Conservation (phyloP, 2,888 invertebrate genomes). For the Selenia dentaria region DNA sequence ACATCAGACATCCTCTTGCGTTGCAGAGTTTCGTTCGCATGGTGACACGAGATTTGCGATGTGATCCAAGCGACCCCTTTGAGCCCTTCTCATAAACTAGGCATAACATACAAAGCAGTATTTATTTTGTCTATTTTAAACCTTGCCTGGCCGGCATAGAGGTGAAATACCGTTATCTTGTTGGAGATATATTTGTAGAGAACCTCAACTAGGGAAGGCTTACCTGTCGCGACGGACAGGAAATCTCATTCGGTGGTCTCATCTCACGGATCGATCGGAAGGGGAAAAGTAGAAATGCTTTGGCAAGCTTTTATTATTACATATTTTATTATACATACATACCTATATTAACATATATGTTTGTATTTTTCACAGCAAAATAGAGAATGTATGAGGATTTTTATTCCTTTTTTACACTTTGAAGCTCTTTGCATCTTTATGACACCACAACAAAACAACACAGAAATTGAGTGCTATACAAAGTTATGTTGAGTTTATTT, state of each 20-base stretch:
- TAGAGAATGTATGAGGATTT: no score
- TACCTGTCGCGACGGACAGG: constrained; percentile 20
- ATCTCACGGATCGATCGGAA: constrained; percentile 4
- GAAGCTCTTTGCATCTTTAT: no score
- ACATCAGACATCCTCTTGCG: no score
- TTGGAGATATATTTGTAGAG: constrained; percentile 2
- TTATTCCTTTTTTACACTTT: no score
- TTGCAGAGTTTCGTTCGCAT: no score
- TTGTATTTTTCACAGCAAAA: no score
- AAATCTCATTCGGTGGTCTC: constrained; percentile 21
- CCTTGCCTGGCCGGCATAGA: not conserved
- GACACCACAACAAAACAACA: no score
- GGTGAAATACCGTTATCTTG: constrained; percentile 3
- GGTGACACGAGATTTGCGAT: constrained; percentile 40
- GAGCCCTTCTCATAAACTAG: constrained; percentile 31
- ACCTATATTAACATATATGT: no score
- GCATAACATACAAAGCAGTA: not conserved
- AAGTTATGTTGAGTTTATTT: no score
- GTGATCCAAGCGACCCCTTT: constrained; percentile 25
- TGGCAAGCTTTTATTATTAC: no score
- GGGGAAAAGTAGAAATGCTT: not conserved
- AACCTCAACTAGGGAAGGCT: constrained; percentile 9
- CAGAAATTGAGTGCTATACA: no score
- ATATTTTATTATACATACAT: no score
- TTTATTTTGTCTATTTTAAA: constrained; percentile 11